phyloP scores from a whole-genome alignment of 2,797 vertebrate genomes.

The Acrossocheilus wenchowensis region DNA sequence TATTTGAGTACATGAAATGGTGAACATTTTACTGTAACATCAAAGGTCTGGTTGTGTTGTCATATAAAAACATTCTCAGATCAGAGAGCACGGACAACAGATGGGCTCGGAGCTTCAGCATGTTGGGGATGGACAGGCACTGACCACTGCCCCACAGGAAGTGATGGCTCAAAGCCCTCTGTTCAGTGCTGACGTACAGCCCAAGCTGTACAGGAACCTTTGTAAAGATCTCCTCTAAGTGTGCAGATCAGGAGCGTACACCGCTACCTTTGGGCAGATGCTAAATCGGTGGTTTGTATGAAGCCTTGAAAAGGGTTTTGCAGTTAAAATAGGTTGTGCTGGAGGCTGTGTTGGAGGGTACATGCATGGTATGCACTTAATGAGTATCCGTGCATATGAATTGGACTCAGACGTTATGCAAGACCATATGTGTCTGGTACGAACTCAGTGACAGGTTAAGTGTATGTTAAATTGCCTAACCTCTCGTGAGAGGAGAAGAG shows the following conservation, averaged over 20 bases:
- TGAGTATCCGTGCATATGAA: slow-evolving; percentile 1
- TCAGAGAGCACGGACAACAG: slow-evolving; percentile 15
- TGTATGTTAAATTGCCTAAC: background rate
- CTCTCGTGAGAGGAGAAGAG: slow-evolving; percentile 13
- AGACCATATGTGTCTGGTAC: slow-evolving; percentile 7
- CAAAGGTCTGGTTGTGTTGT: slow-evolving; percentile 10
- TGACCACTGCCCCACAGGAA: slow-evolving; percentile 30
- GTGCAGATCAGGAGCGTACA: background rate
- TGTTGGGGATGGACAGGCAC: background rate
- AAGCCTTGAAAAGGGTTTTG: background rate
- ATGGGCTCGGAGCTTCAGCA: slow-evolving; percentile 3
- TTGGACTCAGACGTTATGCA: background rate
- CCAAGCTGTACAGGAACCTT: background rate
- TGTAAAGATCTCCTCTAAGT: slow-evolving; percentile 8
- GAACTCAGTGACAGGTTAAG: slow-evolving; percentile 32
- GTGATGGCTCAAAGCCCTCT: slow-evolving; percentile 18
- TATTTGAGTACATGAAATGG: background rate
- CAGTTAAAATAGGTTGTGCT: slow-evolving; percentile 6
- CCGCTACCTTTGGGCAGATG: slow-evolving; percentile 4
- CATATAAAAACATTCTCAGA: background rate
- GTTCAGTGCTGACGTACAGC: slow-evolving; percentile 16
- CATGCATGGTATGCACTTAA: background rate
- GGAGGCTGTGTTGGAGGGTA: background rate
- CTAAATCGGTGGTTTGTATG: slow-evolving; percentile 8
- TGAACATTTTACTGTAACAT: background rate